Conservation (phyloP, 2,888 invertebrate species). For the Minunthozetes semirufus region DNA sequence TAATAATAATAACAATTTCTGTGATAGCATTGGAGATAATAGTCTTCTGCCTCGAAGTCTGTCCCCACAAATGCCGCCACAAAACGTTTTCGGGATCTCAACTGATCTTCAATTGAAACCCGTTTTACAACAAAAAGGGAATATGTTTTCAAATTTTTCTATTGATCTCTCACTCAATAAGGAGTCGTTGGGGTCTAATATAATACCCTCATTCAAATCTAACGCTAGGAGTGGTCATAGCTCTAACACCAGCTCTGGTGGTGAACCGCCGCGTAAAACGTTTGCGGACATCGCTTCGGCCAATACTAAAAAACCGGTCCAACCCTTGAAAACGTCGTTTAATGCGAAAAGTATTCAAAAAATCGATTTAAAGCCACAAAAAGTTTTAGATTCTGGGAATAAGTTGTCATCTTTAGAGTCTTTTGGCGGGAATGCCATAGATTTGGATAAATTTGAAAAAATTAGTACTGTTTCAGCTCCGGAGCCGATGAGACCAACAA, state of each 20-base stretch:
- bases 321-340: not conserved
- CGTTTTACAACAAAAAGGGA: not conserved
- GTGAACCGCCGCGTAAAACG: not conserved
- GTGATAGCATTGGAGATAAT: slow-evolving; percentile 24
- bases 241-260: not conserved
- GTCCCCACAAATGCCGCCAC: slow-evolving; percentile 13
- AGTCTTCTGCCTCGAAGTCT: slow-evolving; percentile 11
- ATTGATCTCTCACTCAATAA: slow-evolving; percentile 32
- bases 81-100: slow-evolving; percentile 22
- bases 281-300: slow-evolving; percentile 17
- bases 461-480: not conserved
- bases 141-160: slow-evolving; percentile 16
- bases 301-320: slow-evolving; percentile 26
- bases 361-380: not conserved
- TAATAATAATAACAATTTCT: slow-evolving; percentile 19
- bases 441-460: slow-evolving; percentile 8
- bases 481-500: slow-evolving; percentile 24
- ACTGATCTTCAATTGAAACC: slow-evolving; percentile 1
- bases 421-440: not conserved
- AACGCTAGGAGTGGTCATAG: not conserved
- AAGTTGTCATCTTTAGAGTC: slow-evolving; percentile 18
- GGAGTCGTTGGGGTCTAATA: slow-evolving; percentile 20
- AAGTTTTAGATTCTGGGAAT: not conserved
- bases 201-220: slow-evolving; percentile 13
- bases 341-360: not conserved